Base-by-base conservation (phyloP, 2,113 vertebrate species). In the Lagopus leucura region DNA sequence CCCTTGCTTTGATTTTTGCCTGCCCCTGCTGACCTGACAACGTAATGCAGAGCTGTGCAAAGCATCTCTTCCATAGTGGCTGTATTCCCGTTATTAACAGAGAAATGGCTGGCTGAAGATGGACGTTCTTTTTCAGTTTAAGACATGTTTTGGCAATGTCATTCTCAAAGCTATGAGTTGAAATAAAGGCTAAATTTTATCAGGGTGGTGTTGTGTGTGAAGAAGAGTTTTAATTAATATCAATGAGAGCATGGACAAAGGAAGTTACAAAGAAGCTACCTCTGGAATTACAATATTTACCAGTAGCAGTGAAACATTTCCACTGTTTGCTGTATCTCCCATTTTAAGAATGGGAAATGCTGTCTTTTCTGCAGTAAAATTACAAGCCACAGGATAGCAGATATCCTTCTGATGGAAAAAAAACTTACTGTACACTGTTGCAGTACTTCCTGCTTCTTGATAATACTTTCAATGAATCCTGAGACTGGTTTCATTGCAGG, bases 151-250 rank as follows among this genome's bases (percentile, higher is more conserved):
- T 93, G 21, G 28, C 69, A 64, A 2, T 8, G 4, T 34, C 28
- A 63, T 54, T 86, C 36, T 47, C 67, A 8, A 66, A 82, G 3
- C 36, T 73, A 6, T 17, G 18, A 36, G 27, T n/a, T 76, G 48
- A 89, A 93, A 48, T 60, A 76, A 58, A 86, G 38, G 32, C 45
- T 86, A 52, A 22, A 40, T 86, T 82, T 82, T 80, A 20, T 66
- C 54, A 82, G 2, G 22, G 28, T 3, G 36, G 3, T 75, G 19
- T 66, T 79, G 40, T 71, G 5, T 71, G 17, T 58, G 30, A 87
- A 43, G 12, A 15, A 80, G 34, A 47, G 18, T 90, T 86, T 50
- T 32, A 85, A 70, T 70, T 8, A 2, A 1, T 84, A 32, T 30
- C 52, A 47, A 27, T 65, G 61, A 67, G 16, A 15, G 20, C 80